Evolutionary conservation across 1,140 invertebrate genomes (phyloP), one percentile per base, ranked within the genome.

Genomic region (Drosophila hydei): DNA sequence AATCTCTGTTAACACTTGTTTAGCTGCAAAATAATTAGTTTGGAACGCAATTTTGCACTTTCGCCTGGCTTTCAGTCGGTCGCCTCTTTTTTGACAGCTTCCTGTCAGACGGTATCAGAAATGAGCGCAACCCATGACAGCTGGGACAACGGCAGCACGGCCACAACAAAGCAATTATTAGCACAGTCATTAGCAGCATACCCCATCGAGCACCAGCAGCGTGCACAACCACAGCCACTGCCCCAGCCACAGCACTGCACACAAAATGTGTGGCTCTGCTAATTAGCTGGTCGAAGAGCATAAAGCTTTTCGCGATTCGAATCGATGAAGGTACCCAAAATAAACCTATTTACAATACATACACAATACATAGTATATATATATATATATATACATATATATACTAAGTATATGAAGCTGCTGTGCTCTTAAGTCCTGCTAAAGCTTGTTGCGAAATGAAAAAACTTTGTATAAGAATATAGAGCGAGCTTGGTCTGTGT

Each of bases 81-180:
- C 12, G 47, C 21, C 9, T 9, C 14, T 36, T 23, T 47, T 38
- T 12, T 51, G 36, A 50, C 60, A 51, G 62, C 74, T 56, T n/a
- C n/a, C 33, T 11, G 21, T 12, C 33, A 43, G 8, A 18, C 18
- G 19, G 40, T 14, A 11, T 23, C 33, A 38, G 56, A 30, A 52
- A 45, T 40, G 33, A 48, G 52, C 40, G 69, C 40, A 52, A 4
- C 42, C 59, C 36, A 25, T 25, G 43, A 25, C 25, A 62, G 56
- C 64, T 33, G 42, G 30, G 25, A 47, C 56, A 55, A 33, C 21
- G 9, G 16, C 62, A 52, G 30, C 16, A 61, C 40, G 18, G 72
- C 79, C 77, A 67, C 62, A 67, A 67, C 62, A 71, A 83, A 60
- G 70, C 64, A 74, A 83, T 77, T 81, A 81, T 81, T 77, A 62